Conservation (phyloP, 1,140 invertebrate genomes). For the Berghia stephanieae region DNA sequence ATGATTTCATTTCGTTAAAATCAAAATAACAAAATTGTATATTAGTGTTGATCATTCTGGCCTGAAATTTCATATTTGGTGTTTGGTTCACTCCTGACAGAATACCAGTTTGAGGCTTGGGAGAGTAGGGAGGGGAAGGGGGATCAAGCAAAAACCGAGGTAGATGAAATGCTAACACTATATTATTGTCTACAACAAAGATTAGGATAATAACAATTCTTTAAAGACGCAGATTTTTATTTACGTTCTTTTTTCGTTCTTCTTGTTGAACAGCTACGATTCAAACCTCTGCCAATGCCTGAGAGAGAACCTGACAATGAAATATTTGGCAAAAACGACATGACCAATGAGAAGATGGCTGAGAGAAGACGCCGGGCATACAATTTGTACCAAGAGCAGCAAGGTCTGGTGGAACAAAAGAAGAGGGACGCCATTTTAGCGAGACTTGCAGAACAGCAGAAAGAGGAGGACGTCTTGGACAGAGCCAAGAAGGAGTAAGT, state of each 20-base stretch:
- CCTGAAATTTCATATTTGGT: too few relatives aligned
- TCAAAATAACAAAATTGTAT: too few relatives aligned
- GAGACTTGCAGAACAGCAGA: slow-evolving; percentile 58
- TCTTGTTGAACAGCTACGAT: slow-evolving; percentile 52
- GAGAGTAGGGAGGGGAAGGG: too few relatives aligned
- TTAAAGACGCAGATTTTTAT: neutral
- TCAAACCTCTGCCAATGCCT: slow-evolving; percentile 63
- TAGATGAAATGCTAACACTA: too few relatives aligned
- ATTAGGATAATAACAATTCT: neutral
- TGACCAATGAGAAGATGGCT: slow-evolving; percentile 64
- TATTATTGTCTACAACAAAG: neutral
- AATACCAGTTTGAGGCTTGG: too few relatives aligned
- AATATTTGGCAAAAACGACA: slow-evolving; percentile 66
- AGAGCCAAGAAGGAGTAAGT: slow-evolving; percentile 62
- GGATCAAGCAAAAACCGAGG: too few relatives aligned
- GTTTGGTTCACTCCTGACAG: too few relatives aligned
- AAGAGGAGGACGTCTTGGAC: slow-evolving; percentile 60
- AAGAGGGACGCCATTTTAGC: slow-evolving; percentile 63
- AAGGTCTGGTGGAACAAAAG: slow-evolving; percentile 59
- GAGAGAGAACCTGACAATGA: slow-evolving; percentile 57
- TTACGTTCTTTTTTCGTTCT: neutral
- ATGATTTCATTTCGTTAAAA: too few relatives aligned
- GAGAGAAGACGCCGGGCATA: slow-evolving; percentile 54
- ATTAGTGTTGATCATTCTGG: too few relatives aligned
- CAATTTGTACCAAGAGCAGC: slow-evolving; percentile 60